A percentile compares a stretch with the other conserved stretches of the same genome.
These are phyloP conservation scores for Aphidius gifuensis DNA, from an alignment of 1,140 invertebrate genomes.

Conservation along the genomic window DNA sequence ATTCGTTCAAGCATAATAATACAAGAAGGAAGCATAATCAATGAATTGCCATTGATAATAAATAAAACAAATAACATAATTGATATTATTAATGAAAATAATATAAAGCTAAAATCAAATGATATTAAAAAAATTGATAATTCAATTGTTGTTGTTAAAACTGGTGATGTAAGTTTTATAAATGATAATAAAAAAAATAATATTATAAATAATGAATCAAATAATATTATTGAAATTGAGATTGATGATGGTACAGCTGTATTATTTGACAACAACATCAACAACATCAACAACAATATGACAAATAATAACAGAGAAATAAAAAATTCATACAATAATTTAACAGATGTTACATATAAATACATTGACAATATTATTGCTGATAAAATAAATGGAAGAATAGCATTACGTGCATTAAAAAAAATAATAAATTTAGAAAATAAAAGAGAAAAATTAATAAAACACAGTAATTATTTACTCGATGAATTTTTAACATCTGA, in stretches of 20 bases:
- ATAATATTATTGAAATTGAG: slow-evolving; percentile 32
- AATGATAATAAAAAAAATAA: not conserved
- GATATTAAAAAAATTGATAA: not conserved
- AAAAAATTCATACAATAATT: slow-evolving; percentile 31
- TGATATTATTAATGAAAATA: not conserved
- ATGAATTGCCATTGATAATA: slow-evolving; percentile 68
- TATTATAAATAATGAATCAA: not conserved
- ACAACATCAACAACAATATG: slow-evolving; percentile 36
- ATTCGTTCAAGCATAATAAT: slow-evolving; percentile 60
- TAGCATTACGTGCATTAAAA: slow-evolving; percentile 55
- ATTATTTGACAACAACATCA: slow-evolving; percentile 36
- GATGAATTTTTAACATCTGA: slow-evolving; percentile 13
- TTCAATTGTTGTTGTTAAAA: not conserved
- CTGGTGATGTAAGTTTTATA: not conserved
- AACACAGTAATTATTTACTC: not conserved
- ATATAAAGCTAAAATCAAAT: not conserved
- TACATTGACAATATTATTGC: slow-evolving; percentile 50
- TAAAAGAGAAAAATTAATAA: slow-evolving; percentile 31
- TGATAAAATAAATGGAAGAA: slow-evolving; percentile 54
- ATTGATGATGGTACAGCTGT: slow-evolving; percentile 39
- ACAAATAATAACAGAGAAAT: slow-evolving; percentile 47
- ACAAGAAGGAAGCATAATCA: slow-evolving; percentile 66
- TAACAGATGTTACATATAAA: slow-evolving; percentile 38
- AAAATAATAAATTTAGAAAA: slow-evolving; percentile 58
- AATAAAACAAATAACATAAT: slow-evolving; percentile 51